Conservation (phyloP, 2,113 vertebrate genomes). For the Zapus hudsonius region DNA sequence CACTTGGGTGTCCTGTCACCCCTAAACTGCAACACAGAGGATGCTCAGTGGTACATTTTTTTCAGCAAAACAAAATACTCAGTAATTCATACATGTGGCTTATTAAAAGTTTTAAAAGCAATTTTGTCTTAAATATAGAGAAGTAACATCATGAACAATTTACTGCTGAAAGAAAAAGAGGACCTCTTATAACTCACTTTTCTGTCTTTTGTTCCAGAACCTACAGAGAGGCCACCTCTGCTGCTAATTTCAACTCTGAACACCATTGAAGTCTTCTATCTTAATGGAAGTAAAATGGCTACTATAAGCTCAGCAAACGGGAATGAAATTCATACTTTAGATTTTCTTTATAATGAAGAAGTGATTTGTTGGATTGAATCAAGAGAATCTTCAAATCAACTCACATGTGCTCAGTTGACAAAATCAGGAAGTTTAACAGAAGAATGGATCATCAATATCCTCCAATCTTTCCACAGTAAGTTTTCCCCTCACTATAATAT, state of each 20-base stretch:
- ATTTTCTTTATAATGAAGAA: constrained; percentile 91
- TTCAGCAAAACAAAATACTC: constrained; percentile 28
- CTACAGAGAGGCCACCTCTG: constrained; percentile 90
- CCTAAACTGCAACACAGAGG: not conserved
- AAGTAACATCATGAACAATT: not conserved
- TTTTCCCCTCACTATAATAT: constrained; percentile 54
- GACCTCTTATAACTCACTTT: constrained; percentile 1
- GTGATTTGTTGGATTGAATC: constrained; percentile 94
- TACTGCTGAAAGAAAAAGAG: not conserved
- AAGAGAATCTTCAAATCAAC: constrained; percentile 88
- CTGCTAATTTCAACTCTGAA: constrained; percentile 90
- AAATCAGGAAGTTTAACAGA: constrained; percentile 87
- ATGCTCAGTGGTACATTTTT: constrained; percentile 14
- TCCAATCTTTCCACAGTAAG: constrained; percentile 93
- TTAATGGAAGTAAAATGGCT: constrained; percentile 91
- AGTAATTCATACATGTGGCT: not conserved
- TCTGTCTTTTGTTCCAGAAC: constrained; percentile 85
- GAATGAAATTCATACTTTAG: constrained; percentile 90
- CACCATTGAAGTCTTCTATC: constrained; percentile 88
- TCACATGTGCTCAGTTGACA: constrained; percentile 90
- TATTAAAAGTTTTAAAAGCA: not conserved
- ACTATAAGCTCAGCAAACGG: constrained; percentile 84
- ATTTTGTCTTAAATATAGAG: not conserved
- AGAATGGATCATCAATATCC: constrained; percentile 88
- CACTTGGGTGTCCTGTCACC: too few relatives aligned